Conservation (phyloP, 2,113 vertebrate species). For the Brevimyrus niger region DNA sequence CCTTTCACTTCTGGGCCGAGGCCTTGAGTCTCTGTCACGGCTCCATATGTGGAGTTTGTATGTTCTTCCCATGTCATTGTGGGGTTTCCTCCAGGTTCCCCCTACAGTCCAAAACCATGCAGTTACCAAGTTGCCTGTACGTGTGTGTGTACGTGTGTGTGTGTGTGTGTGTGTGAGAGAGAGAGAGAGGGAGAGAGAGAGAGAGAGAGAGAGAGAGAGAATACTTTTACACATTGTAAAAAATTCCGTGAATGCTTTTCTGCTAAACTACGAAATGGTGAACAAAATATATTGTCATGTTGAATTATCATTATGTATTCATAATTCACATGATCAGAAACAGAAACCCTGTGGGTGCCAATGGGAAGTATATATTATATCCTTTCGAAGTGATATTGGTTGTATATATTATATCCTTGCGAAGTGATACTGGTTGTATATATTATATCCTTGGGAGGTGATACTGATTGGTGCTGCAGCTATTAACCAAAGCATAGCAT, state of each 20-base stretch:
- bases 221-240: too few species aligned
- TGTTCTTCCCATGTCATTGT: background rate
- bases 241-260: too few species aligned
- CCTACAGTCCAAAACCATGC: background rate
- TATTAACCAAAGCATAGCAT: background rate
- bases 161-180: too few species aligned
- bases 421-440: background rate
- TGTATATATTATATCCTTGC: background rate
- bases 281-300: background rate
- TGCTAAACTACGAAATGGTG: background rate
- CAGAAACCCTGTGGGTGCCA: background rate
- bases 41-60: background rate
- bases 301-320: background rate
- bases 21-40: background rate
- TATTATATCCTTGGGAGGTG: background rate
- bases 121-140: background rate
- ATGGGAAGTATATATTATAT: background rate
- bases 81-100: background rate
- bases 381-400: too few species aligned
- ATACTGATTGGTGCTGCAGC: background rate
- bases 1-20: background rate
- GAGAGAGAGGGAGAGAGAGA: too few species aligned
- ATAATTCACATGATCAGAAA: background rate
- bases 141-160: too few species aligned
- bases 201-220: too few species aligned